Percentiles rank a stretch among this genome's conserved stretches.
Conservation (phyloP, 2,113 vertebrate species). For the Ancistrus triradiatus region DNA sequence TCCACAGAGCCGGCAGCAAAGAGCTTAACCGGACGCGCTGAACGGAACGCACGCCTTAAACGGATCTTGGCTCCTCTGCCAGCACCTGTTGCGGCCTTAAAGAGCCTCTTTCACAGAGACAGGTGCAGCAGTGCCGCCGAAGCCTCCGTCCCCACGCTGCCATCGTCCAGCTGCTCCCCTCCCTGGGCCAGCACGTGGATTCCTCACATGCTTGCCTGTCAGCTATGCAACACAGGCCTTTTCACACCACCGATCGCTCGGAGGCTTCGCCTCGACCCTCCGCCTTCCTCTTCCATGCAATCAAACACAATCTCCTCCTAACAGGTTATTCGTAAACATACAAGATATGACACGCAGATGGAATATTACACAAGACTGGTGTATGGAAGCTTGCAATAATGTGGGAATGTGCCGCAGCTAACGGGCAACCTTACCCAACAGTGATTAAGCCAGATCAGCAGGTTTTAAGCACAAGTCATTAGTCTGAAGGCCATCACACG, state of each 20-base stretch:
- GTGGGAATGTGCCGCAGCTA: too few relatives aligned
- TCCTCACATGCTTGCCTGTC: constrained; percentile 57
- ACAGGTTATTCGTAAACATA: too few relatives aligned
- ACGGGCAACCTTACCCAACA: too few relatives aligned
- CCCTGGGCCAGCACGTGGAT: constrained; percentile 54
- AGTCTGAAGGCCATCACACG: too few relatives aligned
- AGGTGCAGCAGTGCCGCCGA: constrained; percentile 59
- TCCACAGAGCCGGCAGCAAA: constrained; percentile 36
- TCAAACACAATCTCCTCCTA: neutral
- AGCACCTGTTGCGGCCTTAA: constrained; percentile 69
- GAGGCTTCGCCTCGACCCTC: constrained; percentile 4
- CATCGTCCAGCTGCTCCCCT: constrained; percentile 62
- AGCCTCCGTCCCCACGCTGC: constrained; percentile 21
- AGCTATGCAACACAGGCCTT: constrained; percentile 43
- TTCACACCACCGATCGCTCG: constrained; percentile 39
- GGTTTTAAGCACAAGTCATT: too few relatives aligned
- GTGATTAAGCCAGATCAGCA: too few relatives aligned
- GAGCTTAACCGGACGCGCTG: constrained; percentile 57
- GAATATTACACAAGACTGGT: too few relatives aligned
- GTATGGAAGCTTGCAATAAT: too few relatives aligned
- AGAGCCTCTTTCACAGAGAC: constrained; percentile 71
- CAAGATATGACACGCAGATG: too few relatives aligned
- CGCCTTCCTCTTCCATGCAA: neutral
- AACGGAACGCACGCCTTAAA: constrained; percentile 45
- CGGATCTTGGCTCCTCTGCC: constrained; percentile 56